Base-by-base conservation (phyloP, 2,797 vertebrate genomes). In the Enteromius trimaculatus region DNA sequence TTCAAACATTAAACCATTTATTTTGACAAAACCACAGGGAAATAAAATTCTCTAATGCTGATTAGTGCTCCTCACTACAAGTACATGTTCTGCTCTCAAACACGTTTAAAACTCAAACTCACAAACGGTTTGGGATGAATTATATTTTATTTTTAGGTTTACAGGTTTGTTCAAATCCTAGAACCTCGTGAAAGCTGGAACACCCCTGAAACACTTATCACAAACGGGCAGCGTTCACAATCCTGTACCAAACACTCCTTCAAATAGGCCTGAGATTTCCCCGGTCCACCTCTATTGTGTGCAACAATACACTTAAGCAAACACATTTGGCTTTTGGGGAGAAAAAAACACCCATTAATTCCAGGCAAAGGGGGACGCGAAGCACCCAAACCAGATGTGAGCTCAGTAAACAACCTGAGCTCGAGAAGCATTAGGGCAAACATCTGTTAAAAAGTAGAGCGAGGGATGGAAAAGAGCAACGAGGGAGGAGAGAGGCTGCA, bases 151-250 rank as follows among this genome's bases (percentile, higher is more conserved):
- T 47, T 70, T 49, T 13, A 29, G 80, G 80, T 51, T 82, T 66
- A 58, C 37, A 26, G 23, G 17, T 58, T 60, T 58, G 64, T 58
- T 58, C 8, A 44, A 69, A 69, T 34, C 23, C 71, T 76, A 82
- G 64, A 51, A 39, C 44, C n/a, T n/a, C 47, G 65, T 39, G 51
- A 85, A 88, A 88, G 90, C 81, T 78, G 16, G 19, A 69, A 83
- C 79, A 70, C 58, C 3, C 21, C 39, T 21, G 39, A 55, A 76
- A 55, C 71, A 39, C 68, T 74, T 76, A 83, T 77, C 62, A 26
- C 72, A 51, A 65, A 78, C 64, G 80, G 55, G 19, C 10, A 26
- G 44, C 44, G 26, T 77, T 64, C 62, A 80, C 3, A 74, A 64
- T 26, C 31, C 34, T 76, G 82, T 51, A 64, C 47, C 55, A 82